Evolutionary conservation across 53 echinoderm and acorn worm species (phyloP).

Genomic region (Stichopus horrens): DNA sequence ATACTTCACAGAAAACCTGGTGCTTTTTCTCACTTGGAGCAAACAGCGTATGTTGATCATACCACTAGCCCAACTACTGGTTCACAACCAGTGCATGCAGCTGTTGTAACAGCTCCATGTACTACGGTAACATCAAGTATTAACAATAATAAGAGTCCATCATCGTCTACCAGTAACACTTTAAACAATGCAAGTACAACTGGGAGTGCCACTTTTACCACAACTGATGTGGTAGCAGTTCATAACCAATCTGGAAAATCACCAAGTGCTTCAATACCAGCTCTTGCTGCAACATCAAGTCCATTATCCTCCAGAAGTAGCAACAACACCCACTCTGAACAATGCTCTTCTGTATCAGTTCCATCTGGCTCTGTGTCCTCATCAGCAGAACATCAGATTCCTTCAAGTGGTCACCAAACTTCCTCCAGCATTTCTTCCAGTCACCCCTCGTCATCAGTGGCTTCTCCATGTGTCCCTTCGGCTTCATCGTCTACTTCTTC

Average conservation of each 20-base stretch:
- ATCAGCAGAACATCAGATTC: background rate
- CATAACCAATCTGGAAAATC: background rate
- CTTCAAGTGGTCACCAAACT: slow-evolving; percentile 5
- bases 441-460: background rate
- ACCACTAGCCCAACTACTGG: background rate
- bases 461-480: slow-evolving; percentile 27
- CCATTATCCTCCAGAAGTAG: background rate
- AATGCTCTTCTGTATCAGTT: slow-evolving; percentile 1
- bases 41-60: slow-evolving; percentile 12
- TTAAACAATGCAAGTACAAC: background rate
- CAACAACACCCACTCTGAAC: background rate
- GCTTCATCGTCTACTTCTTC: slow-evolving; percentile 46
- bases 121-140: slow-evolving; percentile 4
- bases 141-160: background rate
- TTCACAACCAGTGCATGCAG: background rate
- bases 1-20: slow-evolving; percentile 52
- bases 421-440: background rate
- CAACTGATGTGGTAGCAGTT: too few relatives aligned
- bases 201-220: background rate
- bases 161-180: background rate
- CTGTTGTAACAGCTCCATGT: slow-evolving; percentile 6
- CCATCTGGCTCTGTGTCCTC: background rate
- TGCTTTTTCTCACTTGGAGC: slow-evolving; percentile 47
- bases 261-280: background rate
- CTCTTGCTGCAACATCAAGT: background rate